A percentile compares a stretch with the other conserved stretches of the same genome.
These are phyloP conservation scores for Siniperca scherzeri DNA, from an alignment of 2,797 vertebrate genomes.

Conservation along the genomic window DNA sequence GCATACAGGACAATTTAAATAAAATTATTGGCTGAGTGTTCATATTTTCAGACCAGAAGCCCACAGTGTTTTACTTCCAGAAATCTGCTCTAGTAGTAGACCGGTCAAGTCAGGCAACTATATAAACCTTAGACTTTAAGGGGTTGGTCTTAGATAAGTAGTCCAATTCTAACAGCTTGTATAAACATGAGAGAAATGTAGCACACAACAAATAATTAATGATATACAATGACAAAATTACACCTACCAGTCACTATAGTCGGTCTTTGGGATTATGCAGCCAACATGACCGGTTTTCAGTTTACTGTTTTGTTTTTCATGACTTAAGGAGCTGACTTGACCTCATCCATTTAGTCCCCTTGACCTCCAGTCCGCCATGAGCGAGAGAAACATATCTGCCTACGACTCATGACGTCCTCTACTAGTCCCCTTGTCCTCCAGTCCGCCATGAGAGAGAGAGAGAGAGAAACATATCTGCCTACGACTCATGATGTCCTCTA, in stretches of 20 bases:
- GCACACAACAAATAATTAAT: conserved; percentile 42
- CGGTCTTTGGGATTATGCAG: conserved; percentile 76
- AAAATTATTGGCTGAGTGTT: neutral
- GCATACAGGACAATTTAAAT: neutral
- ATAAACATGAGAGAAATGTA: conserved; percentile 24
- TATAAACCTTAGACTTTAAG: neutral
- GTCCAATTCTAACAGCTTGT: neutral
- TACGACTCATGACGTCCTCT: conserved; percentile 31
- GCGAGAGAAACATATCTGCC: conserved; percentile 42
- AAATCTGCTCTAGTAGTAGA: conserved; percentile 11
- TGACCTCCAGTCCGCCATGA: conserved; percentile 66
- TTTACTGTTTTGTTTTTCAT: conserved; percentile 69
- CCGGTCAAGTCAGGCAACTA: neutral
- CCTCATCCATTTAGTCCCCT: conserved; percentile 77
- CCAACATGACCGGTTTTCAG: conserved; percentile 70
- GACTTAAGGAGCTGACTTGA: conserved; percentile 72
- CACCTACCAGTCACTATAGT: conserved; percentile 81
- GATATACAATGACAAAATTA: conserved; percentile 65
- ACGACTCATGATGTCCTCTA: conserved; percentile 16
- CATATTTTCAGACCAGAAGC: neutral
- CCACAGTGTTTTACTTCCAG: neutral
- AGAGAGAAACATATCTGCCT: conserved; percentile 15
- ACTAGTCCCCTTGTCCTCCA: conserved; percentile 45
- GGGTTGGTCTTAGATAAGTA: conserved; percentile 11
- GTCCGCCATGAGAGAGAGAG: conserved; percentile 38